These are phyloP conservation scores for Podarcis cretensis DNA, from an alignment of 2,113 vertebrate species.

Conservation along the genomic window DNA sequence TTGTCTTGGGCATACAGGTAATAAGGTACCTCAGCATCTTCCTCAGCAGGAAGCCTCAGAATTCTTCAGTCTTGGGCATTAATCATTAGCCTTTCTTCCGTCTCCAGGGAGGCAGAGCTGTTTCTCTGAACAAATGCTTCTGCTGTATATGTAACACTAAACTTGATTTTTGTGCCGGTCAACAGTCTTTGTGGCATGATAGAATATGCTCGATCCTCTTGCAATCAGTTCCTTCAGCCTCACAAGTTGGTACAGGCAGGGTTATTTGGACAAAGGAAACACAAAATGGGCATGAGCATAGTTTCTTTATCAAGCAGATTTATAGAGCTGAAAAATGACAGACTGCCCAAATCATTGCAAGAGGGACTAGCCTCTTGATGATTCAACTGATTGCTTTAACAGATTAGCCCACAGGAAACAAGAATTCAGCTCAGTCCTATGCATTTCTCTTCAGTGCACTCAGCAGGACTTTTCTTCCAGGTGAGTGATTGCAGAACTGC, in stretches of 20 bases:
- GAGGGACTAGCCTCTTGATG: background rate
- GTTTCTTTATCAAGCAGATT: background rate
- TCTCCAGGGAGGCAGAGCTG: background rate
- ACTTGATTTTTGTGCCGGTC: background rate
- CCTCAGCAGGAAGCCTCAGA: too few relatives aligned
- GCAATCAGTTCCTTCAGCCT: background rate
- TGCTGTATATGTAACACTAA: rapidly evolving
- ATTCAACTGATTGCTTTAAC: background rate
- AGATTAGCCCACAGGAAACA: background rate
- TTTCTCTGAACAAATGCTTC: background rate
- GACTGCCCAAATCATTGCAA: too few relatives aligned
- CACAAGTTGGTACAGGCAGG: background rate
- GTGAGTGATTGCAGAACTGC: background rate
- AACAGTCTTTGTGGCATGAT: rapidly evolving
- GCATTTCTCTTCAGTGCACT: background rate
- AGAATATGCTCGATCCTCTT: background rate
- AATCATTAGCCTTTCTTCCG: rapidly evolving
- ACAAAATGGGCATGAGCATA: rapidly evolving
- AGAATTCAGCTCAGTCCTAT: background rate
- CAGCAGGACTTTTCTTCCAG: background rate
- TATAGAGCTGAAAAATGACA: background rate
- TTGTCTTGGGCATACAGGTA: background rate
- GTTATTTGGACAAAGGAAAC: background rate
- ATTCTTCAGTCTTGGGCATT: background rate
- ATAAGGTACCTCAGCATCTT: background rate